Evolutionary conservation across 1,140 invertebrate genomes (phyloP).

Genomic region (Tyrophagus putrescentiae): DNA sequence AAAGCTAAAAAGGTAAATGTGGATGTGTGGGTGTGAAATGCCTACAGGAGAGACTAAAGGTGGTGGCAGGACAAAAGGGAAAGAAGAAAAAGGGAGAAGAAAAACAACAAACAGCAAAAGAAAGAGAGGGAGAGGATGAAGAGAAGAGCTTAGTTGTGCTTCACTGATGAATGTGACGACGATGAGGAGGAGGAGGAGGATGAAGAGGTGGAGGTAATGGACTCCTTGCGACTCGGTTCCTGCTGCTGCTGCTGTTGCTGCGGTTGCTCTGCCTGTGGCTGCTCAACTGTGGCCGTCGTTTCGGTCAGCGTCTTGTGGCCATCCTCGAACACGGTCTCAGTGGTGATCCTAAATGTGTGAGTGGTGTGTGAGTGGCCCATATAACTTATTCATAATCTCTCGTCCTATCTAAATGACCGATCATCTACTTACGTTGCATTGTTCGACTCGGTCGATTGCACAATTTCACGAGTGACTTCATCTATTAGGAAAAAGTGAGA

Average conservation of each 20-base stretch:
- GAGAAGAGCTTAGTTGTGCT: neutral
- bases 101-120: conserved; percentile 13
- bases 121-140: neutral
- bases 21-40: too few relatives aligned
- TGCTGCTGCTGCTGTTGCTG: neutral
- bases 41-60: too few relatives aligned
- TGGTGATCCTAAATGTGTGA: conserved; percentile 9
- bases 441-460: too few relatives aligned
- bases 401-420: neutral
- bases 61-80: too few relatives aligned
- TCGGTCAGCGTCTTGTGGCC: neutral
- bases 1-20: conserved; percentile 51
- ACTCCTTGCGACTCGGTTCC: neutral
- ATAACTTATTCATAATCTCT: neutral
- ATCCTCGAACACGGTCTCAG: conserved; percentile 1
- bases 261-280: too few relatives aligned
- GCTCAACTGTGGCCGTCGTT: neutral
- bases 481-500: too few relatives aligned
- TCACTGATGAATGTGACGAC: conserved; percentile 1
- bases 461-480: too few relatives aligned
- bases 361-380: neutral
- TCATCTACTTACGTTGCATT: too few relatives aligned
- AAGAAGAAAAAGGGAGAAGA: too few relatives aligned
- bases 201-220: neutral
- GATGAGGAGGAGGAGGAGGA: conserved; percentile 7